A percentile compares a stretch with the other conserved stretches of the same genome.
These are phyloP conservation scores for Eutrigla gurnardus DNA, from an alignment of 2,797 vertebrate genomes.

Conservation along the genomic window DNA sequence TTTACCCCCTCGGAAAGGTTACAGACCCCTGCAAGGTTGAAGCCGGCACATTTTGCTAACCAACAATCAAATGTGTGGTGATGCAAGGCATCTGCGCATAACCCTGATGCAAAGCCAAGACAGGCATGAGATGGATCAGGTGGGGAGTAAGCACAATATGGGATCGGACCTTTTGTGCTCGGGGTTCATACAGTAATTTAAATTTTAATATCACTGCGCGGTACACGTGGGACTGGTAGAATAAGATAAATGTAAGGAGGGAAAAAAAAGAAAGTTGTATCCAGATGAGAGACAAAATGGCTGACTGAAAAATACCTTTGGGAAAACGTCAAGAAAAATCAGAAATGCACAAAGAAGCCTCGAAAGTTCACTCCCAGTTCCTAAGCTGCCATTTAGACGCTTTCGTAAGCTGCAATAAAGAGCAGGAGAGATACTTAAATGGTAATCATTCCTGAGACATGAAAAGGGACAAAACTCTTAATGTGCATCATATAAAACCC, in stretches of 20 bases:
- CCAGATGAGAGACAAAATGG: conserved; percentile 42
- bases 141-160: conserved; percentile 60
- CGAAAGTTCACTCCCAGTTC: conserved; percentile 56
- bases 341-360: conserved; percentile 58
- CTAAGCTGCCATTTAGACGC: conserved; percentile 63
- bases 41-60: conserved; percentile 81
- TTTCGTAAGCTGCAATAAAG: conserved; percentile 73
- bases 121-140: conserved; percentile 54
- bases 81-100: conserved; percentile 62
- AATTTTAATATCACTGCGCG: conserved; percentile 51
- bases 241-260: conserved; percentile 29
- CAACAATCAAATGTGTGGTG: conserved; percentile 84
- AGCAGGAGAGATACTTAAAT: conserved; percentile 62
- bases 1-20: conserved; percentile 78
- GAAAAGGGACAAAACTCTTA: conserved; percentile 76
- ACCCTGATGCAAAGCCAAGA: conserved; percentile 55
- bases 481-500: conserved; percentile 78
- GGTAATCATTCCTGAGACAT: conserved; percentile 74
- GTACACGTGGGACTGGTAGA: conserved; percentile 18
- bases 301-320: conserved; percentile 31
- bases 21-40: conserved; percentile 80
- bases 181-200: conserved; percentile 50
- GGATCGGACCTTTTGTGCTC: conserved; percentile 51
- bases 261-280: conserved; percentile 37
- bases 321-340: conserved; percentile 58